These are phyloP conservation scores for Paedocypris sp. DNA, from an alignment of 2,113 vertebrate genomes.

Conservation along the genomic window DNA sequence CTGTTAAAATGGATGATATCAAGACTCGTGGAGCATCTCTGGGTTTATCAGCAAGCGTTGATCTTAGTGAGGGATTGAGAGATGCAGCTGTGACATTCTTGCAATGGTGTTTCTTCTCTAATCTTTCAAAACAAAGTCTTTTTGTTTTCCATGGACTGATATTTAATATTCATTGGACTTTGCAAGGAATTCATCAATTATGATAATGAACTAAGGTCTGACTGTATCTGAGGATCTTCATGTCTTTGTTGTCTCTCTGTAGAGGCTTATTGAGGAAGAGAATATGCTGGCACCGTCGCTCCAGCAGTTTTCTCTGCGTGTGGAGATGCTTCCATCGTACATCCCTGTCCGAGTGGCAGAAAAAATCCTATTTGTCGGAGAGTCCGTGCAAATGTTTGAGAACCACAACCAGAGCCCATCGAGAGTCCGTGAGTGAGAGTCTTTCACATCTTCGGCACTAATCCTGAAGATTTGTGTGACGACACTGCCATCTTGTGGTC, in stretches of 20 bases:
- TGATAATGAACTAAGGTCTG: neutral
- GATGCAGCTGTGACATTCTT: too few relatives aligned
- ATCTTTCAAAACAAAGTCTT: too few relatives aligned
- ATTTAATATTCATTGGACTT: too few relatives aligned
- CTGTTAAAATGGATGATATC: too few relatives aligned
- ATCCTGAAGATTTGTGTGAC: neutral
- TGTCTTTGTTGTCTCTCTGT: neutral
- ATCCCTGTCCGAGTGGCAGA: conserved; percentile 90
- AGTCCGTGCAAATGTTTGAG: conserved; percentile 98
- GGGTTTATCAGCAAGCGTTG: too few relatives aligned
- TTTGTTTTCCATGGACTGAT: too few relatives aligned
- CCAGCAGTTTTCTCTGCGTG: conserved; percentile 90
- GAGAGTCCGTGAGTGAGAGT: conserved; percentile 68
- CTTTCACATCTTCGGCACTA: neutral
- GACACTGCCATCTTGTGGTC: neutral
- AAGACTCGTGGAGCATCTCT: too few relatives aligned
- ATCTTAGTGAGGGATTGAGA: too few relatives aligned
- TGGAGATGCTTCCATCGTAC: conserved; percentile 92
- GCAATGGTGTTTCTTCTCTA: too few relatives aligned
- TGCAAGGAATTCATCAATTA: too few relatives aligned
- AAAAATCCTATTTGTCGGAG: conserved; percentile 97
- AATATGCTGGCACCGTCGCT: conserved; percentile 94
- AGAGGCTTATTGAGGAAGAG: conserved; percentile 95
- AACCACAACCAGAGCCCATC: conserved; percentile 89
- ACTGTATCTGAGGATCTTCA: neutral